Base-by-base conservation (phyloP, 1,140 invertebrate species). In the Campodea augens region DNA sequence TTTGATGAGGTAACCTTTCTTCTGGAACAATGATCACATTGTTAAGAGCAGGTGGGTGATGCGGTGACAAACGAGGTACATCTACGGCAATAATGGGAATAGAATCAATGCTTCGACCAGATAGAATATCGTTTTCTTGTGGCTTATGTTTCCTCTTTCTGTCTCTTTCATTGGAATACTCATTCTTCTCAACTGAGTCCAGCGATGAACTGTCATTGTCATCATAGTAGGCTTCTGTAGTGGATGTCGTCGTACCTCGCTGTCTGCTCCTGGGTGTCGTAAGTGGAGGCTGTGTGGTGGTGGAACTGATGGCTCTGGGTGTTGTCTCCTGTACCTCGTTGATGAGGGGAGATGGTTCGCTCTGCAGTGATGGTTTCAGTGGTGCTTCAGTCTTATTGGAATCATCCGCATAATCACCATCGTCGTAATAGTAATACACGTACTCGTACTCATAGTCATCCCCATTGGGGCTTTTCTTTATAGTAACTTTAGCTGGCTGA, bases 381-480 rank as follows among this genome's bases (percentile, higher is more conserved):
- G n/a, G n/a, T n/a, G n/a, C n/a, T n/a, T n/a, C n/a, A 74, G 25
- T 10, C 20, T 37, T 10, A 3, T 19, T 19, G n/a, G n/a, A 3
- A n/a, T 10, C 1, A 10, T 22, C 21, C 22, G 20, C 32, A 10
- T 85, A 81, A 47, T 84, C 81, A 20, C 55, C 55, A 39, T 56
- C 54, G 50, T 86, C 81, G 48, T 87, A 84, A 54, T 89, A 88
- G 57, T 89, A 89, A 55, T 89, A 89, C 18, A 87, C 78, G 52
- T 89, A 89, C 57, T 87, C 84, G 57, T 87, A 88, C 60, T 89
- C 84, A 54, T 89, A 87, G 53, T 88, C 83, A 61, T 86, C 77
- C 3, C 84, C 84, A 55, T 86, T 85, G n/a, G 81, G 81, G 21
- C 80, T 83, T 60, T 86, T 87, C 54, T 87, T 85, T 23, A 86